Evolutionary conservation across 2,113 vertebrate genomes (phyloP), one percentile per base, ranked within the genome.

Genomic region (Daphoenositta chrysoptera): DNA sequence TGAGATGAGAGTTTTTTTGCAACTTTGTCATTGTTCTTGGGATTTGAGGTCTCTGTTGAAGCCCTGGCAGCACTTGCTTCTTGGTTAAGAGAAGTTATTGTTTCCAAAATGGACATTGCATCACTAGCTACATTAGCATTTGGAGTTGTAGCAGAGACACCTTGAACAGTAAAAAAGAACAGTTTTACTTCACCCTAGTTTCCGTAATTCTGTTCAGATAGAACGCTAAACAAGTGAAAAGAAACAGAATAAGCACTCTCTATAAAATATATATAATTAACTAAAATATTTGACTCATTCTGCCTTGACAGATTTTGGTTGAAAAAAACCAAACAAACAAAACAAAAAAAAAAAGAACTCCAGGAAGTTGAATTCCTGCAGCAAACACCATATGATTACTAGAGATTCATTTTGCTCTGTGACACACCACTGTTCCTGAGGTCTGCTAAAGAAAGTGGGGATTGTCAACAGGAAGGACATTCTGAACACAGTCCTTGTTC

Each of bases 101-200:
- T 99, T 95, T 99, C 99, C 95, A 99, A 97, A 96, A 99, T 99
- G 60, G 99, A 99, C 98, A 99, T 98, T 64, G 99, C 99, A 78
- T 99, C 97, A 16, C 90, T 98, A 95, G 98, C 98, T 54, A 98
- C 96, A 1, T 96, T 97, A 39, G 98, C 93, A 85, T 96, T 95
- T 51, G 98, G 97, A 58, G 98, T 69, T 51, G 96, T 64, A 83
- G 95, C 35, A 96, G 53, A 97, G 81, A 69, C 94, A 96, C 97
- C 98, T 99, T 98, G 35, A 86, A 83, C 11, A 93, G 35, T 57
- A 85, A 94, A 35, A 73, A 93, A 79, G 13, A 77, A 86, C 16
- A 73, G 12, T 73, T 93, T 94, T 65, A 90, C 56, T 76, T 70
- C 39, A 70, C 23, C 12, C n/a, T 42, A 5, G 5, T 61, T 90